Conservation (phyloP, 2,797 vertebrate genomes). For the Kryptopterus vitreolus region DNA sequence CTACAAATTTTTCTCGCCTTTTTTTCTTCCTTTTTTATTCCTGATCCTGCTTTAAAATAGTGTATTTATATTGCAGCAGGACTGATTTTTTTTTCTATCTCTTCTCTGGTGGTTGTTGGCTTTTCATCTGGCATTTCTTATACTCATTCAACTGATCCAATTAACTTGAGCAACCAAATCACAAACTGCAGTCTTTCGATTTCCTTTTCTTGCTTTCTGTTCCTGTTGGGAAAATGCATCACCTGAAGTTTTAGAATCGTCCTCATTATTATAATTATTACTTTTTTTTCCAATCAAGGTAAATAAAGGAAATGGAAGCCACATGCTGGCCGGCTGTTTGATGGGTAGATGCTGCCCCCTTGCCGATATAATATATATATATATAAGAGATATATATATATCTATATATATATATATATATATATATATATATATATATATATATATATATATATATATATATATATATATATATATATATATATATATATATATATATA, state of each 20-base stretch:
- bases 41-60: slow-evolving; percentile 40
- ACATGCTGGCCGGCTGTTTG: slow-evolving; percentile 1
- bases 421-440: no score
- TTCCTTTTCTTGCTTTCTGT: slow-evolving; percentile 45
- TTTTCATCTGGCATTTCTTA: slow-evolving; percentile 43
- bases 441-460: no score
- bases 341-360: slow-evolving; percentile 50
- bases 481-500: no score
- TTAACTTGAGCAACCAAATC: slow-evolving; percentile 47
- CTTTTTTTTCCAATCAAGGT: slow-evolving; percentile 40
- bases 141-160: slow-evolving; percentile 29
- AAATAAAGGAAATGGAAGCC: background rate
- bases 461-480: no score
- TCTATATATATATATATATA: no score
- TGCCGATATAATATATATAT: no score
- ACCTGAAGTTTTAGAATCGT: slow-evolving; percentile 46
- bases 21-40: slow-evolving; percentile 34
- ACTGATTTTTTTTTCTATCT: slow-evolving; percentile 51
- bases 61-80: slow-evolving; percentile 32
- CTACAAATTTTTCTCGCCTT: no score
- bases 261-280: slow-evolving; percentile 42
- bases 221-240: slow-evolving; percentile 51
- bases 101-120: slow-evolving; percentile 55
- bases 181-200: slow-evolving; percentile 42
- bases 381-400: no score